A percentile compares a stretch with the other conserved stretches of the same genome.
phyloP scores from a whole-genome alignment of 1,140 invertebrate genomes.

The Amphibalanus amphitrite region DNA sequence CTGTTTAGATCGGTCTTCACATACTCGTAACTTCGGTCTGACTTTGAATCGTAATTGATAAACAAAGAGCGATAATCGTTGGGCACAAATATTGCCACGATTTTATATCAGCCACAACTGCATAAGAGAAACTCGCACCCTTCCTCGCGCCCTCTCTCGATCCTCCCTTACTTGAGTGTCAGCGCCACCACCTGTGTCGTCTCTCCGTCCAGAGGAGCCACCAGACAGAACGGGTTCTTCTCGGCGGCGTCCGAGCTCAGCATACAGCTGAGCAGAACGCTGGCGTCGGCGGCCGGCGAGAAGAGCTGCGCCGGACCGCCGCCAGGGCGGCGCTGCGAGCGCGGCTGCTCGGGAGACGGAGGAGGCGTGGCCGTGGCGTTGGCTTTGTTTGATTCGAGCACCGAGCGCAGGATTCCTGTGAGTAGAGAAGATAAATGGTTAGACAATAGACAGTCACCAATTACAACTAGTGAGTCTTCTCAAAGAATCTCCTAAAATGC shows the following conservation, averaged over 20 bases:
- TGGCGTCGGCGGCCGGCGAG: neutral
- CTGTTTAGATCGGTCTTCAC: too few relatives aligned
- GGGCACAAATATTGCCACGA: too few relatives aligned
- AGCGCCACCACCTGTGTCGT: slow-evolving; percentile 34
- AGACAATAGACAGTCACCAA: neutral
- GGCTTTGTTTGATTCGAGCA: slow-evolving; percentile 9
- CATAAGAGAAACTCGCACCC: too few relatives aligned
- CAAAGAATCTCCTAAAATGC: too few relatives aligned
- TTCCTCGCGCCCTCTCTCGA: neutral
- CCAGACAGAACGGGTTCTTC: neutral
- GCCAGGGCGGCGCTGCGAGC: neutral
- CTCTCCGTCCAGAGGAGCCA: slow-evolving; percentile 22
- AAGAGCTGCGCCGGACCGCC: neutral
- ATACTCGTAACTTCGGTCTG: too few relatives aligned
- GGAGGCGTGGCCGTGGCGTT: slow-evolving; percentile 10
- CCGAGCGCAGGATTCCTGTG: neutral
- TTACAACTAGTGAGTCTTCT: too few relatives aligned
- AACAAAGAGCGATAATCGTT: too few relatives aligned
- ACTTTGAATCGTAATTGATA: too few relatives aligned
- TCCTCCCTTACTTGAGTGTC: neutral
- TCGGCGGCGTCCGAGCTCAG: neutral
- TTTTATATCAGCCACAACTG: too few relatives aligned
- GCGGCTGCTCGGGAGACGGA: slow-evolving; percentile 5
- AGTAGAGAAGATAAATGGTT: neutral
- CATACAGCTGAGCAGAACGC: neutral